A percentile compares a stretch with the other conserved stretches of the same genome.
These are phyloP conservation scores for Australoheros scitulus DNA, from an alignment of 2,113 vertebrate species.

Conservation along the genomic window DNA sequence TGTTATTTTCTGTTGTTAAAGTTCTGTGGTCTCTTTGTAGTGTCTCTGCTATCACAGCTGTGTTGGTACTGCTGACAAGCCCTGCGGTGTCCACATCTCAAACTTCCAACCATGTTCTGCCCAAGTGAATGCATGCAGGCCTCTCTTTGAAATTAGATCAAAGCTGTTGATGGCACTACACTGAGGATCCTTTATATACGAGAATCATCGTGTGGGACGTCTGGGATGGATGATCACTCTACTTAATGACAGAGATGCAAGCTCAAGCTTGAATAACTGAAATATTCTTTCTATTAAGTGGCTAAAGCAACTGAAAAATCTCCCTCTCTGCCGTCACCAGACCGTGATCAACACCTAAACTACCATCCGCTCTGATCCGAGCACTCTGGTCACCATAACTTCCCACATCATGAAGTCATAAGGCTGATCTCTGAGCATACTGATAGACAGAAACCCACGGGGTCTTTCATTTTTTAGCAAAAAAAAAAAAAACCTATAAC, in stretches of 20 bases:
- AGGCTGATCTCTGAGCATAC: constrained; percentile 30
- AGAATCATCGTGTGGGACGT: constrained; percentile 3
- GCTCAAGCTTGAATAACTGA: neutral
- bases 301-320: constrained; percentile 2
- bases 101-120: constrained; percentile 53
- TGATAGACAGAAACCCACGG: constrained; percentile 13
- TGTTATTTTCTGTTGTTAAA: constrained; percentile 41
- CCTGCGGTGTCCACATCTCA: constrained; percentile 63
- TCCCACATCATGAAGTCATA: constrained; percentile 64
- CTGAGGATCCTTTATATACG: constrained; percentile 34
- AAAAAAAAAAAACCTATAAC: neutral
- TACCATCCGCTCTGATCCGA: constrained; percentile 3
- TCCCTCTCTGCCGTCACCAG: neutral
- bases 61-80: constrained; percentile 60
- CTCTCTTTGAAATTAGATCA: constrained; percentile 64
- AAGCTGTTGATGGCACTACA: constrained; percentile 60
- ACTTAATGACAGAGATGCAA: constrained; percentile 17
- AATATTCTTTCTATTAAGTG: neutral
- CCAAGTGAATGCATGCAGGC: constrained; percentile 48
- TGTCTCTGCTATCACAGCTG: constrained; percentile 59
- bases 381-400: constrained; percentile 46
- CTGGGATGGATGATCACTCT: neutral
- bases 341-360: constrained; percentile 29
- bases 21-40: constrained; percentile 68
- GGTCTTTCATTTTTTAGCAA: constrained; percentile 15